Base-by-base conservation (phyloP, 2,797 vertebrate species). In the Coluber constrictor region DNA sequence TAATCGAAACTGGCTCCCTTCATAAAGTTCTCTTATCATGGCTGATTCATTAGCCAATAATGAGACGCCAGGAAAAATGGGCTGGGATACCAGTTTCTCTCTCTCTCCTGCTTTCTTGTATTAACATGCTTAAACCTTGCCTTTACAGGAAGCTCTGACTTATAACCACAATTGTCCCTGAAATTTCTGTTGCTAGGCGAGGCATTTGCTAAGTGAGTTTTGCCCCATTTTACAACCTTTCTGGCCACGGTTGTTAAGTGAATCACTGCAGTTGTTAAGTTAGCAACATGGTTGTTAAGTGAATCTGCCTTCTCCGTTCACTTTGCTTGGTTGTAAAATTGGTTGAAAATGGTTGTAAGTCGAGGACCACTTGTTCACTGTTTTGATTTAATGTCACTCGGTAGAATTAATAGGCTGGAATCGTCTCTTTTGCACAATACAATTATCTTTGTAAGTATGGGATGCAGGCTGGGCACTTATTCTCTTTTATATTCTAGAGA, bases 21-120 rank as follows among this genome's bases (percentile, higher is more conserved):
- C 74, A 79, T 79, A 43, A 79, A 79, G 18, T 79, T 79, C 9
- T 37, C 25, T 83, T 83, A 57, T 9, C 25, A 12, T 1, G 4
- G 1, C 7, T 43, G 32, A 57, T 37, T 59, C 15, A 59, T 37
- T 18, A 59, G 15, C 15, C 90, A 59, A 8, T 37, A 88, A 27
- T 10, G 7, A 59, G 29, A 7, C 0, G 0, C 0, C 0, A 54
- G 12, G 0, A 5, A 43, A 6, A 90, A 59, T 83, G 23, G 0
- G 57, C 23, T 7, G n/a, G 23, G 2, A 5, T 7, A 15, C 23
- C 47, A 0, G 25, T 15, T 0, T 37, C 1, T 86, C 0, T 0
- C 0, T 27, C 20, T 8, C 29, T 20, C 27, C 11, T 79, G 5
- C 29, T 92, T 88, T 55, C 7, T n/a, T 47, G 13, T 32, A n/a